Evolutionary conservation across 1,140 invertebrate genomes (phyloP).

Genomic region (Bactericera cockerelli): DNA sequence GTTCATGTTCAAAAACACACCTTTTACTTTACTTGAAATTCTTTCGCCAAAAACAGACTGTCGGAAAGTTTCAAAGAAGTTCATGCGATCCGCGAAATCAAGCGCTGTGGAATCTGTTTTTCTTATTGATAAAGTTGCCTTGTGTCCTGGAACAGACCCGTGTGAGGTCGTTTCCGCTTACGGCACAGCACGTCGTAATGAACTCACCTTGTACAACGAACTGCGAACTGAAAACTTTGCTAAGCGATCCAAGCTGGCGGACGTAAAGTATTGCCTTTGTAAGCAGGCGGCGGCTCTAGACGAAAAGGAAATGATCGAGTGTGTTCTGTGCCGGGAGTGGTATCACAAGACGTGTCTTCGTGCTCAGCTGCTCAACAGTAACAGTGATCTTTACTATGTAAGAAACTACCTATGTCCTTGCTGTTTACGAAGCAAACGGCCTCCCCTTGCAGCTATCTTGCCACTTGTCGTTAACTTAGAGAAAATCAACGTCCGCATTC

Average conservation of each 20-base stretch:
- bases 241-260: constrained; percentile 24
- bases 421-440: constrained; percentile 69
- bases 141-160: neutral
- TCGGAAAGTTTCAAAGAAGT: neutral
- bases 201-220: constrained; percentile 59
- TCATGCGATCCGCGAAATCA: neutral
- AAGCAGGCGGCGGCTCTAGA: constrained; percentile 35
- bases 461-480: constrained; percentile 72
- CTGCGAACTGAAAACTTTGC: constrained; percentile 28
- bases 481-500: constrained; percentile 67
- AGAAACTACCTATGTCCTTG: constrained; percentile 68
- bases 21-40: constrained; percentile 43
- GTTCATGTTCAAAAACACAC: constrained; percentile 70
- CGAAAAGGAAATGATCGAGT: constrained; percentile 59
- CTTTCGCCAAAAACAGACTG: constrained; percentile 1
- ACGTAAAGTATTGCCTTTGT: constrained; percentile 42
- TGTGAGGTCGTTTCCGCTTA: constrained; percentile 12
- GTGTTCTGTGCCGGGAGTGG: constrained; percentile 86
- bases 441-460: constrained; percentile 69
- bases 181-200: constrained; percentile 48
- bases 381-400: constrained; percentile 22
- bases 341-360: constrained; percentile 53
- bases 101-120: neutral
- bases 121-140: constrained; percentile 9
- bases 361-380: neutral